A percentile compares a stretch with the other conserved stretches of the same genome.
phyloP scores from a whole-genome alignment of 2,113 vertebrate species.

The Pseudolaguvia tuberculata region DNA sequence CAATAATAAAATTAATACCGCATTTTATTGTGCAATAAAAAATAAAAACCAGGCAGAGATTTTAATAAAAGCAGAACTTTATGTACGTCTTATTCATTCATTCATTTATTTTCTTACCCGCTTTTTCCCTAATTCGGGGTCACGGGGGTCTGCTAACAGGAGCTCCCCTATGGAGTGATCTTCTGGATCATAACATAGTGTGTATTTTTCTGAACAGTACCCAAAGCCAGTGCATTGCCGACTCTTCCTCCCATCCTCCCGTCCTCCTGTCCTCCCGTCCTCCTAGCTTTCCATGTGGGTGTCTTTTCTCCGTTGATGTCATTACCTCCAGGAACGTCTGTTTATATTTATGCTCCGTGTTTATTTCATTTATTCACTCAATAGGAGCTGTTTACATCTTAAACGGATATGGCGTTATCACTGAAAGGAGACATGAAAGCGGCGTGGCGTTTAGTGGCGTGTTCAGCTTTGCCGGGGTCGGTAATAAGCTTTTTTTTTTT shows the following conservation, averaged over 20 bases:
- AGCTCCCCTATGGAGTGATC: too few relatives aligned
- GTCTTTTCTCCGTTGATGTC: constrained; percentile 37
- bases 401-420: constrained; percentile 47
- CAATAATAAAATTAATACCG: too few relatives aligned
- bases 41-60: too few relatives aligned
- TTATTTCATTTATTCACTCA: constrained; percentile 53
- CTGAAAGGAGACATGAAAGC: constrained; percentile 56
- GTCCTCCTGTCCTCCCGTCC: too few relatives aligned
- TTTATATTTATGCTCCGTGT: constrained; percentile 45
- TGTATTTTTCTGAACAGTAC: not conserved
- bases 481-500: constrained; percentile 62
- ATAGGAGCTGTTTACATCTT: constrained; percentile 61
- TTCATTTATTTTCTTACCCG: too few relatives aligned
- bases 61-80: too few relatives aligned
- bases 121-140: too few relatives aligned
- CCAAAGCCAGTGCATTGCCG: constrained; percentile 18
- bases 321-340: constrained; percentile 41
- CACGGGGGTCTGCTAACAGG: too few relatives aligned
- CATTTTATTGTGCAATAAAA: too few relatives aligned
- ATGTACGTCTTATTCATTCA: too few relatives aligned
- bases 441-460: constrained; percentile 62
- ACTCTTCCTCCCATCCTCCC: constrained; percentile 31
- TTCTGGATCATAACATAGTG: too few relatives aligned
- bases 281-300: constrained; percentile 38
- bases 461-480: constrained; percentile 63